Percentiles rank a stretch among this genome's conserved stretches.
Evolutionary conservation across 2,113 vertebrate genomes (phyloP).

Genomic region (Poeciliopsis turrubarensis): DNA sequence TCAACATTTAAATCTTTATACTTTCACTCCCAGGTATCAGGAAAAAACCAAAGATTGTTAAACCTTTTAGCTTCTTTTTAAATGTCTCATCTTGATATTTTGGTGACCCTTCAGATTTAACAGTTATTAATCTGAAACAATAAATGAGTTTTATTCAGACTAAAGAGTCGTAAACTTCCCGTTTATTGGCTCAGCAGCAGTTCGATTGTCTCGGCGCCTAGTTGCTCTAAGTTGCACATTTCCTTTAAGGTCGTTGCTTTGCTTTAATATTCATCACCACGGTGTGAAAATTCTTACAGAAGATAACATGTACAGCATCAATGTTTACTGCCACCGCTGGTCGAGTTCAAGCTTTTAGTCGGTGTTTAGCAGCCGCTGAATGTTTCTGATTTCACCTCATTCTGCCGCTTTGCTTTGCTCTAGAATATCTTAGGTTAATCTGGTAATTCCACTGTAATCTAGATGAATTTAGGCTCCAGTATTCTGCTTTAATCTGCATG

Average conservation of each 20-base stretch:
- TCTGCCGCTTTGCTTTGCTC: conserved; percentile 56
- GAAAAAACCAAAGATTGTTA: conserved; percentile 3
- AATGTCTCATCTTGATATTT: not conserved
- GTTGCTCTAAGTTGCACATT: conserved; percentile 49
- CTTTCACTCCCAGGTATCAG: not conserved
- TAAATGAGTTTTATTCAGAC: too few species aligned
- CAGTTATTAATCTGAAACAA: not conserved
- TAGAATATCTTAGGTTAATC: conserved; percentile 23
- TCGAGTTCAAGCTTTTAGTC: conserved; percentile 48
- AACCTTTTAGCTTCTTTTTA: not conserved
- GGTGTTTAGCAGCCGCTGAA: conserved; percentile 49
- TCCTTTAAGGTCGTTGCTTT: not conserved
- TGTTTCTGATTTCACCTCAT: conserved; percentile 41
- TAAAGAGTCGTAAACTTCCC: not conserved
- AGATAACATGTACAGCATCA: not conserved
- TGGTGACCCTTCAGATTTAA: not conserved
- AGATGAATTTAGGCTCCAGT: conserved; percentile 54
- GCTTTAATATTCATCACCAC: conserved; percentile 14
- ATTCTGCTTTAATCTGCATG: conserved; percentile 76
- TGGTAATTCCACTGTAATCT: conserved; percentile 35
- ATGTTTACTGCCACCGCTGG: conserved; percentile 50
- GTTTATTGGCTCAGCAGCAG: conserved; percentile 4
- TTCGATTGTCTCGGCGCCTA: conserved; percentile 51
- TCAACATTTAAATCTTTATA: not conserved
- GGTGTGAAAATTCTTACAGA: conserved; percentile 2